phyloP scores from a whole-genome alignment of 2,113 vertebrate genomes.

The Shinisaurus crocodilurus region DNA sequence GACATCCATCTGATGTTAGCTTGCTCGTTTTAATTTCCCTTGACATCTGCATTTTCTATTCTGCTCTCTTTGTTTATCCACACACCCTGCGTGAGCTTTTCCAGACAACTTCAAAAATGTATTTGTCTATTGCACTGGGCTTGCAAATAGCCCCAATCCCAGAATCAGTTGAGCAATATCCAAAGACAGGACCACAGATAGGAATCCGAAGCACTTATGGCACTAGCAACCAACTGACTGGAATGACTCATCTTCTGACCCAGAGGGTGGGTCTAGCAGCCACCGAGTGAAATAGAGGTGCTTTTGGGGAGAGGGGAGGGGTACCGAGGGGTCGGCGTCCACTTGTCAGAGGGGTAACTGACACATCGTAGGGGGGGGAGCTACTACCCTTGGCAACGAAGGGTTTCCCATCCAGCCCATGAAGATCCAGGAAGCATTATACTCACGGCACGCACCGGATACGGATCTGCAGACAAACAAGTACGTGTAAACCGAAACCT shows the following conservation, averaged over 20 bases:
- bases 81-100: no score
- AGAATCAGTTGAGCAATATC: no score
- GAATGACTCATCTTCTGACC: neutral
- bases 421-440: neutral
- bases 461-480: accelerated
- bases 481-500: accelerated
- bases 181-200: no score
- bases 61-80: no score
- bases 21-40: no score
- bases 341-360: no score
- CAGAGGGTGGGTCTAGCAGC: neutral
- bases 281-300: neutral
- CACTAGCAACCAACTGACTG: neutral
- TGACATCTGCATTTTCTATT: no score
- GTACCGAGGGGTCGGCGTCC: neutral
- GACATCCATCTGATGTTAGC: no score
- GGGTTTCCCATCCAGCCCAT: neutral
- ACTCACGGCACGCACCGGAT: neutral
- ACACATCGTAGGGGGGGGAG: neutral
- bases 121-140: no score
- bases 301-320: neutral
- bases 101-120: no score
- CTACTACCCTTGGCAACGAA: neutral
- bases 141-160: no score
- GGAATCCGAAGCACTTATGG: no score